Percentiles rank a stretch among this genome's conserved stretches.
These are phyloP conservation scores for Cantharis flavilabris DNA, from an alignment of 2,888 invertebrate species.

Conservation along the genomic window DNA sequence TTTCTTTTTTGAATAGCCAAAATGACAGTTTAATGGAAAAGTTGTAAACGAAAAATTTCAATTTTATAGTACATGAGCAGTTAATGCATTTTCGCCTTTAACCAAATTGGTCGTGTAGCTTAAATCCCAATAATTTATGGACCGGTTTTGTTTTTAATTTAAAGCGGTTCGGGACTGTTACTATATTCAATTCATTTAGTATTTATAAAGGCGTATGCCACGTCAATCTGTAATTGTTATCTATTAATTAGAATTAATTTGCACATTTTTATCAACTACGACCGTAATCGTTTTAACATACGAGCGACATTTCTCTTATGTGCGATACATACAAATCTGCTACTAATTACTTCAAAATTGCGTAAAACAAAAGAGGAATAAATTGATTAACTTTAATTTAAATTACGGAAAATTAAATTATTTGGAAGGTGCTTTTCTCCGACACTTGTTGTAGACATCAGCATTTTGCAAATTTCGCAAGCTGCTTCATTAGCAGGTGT, in stretches of 20 bases:
- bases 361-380: neutral
- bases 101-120: conserved; percentile 21
- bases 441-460: neutral
- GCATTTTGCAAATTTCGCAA: neutral
- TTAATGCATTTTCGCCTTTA: conserved; percentile 10
- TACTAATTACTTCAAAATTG: neutral
- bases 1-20: neutral
- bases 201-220: conserved; percentile 1
- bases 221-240: neutral
- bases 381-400: neutral
- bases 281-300: neutral
- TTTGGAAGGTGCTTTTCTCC: neutral
- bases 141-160: conserved; percentile 20
- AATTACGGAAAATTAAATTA: neutral
- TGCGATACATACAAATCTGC: neutral
- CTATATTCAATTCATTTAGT: conserved; percentile 5
- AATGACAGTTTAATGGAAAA: neutral
- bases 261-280: neutral
- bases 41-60: neutral
- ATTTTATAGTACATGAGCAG: conserved; percentile 4
- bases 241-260: neutral
- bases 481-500: neutral
- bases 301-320: neutral
- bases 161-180: conserved; percentile 10
- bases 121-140: conserved; percentile 18